Evolutionary conservation across 2,888 invertebrate species (phyloP).

Genomic region (Eupithecia vulgata): DNA sequence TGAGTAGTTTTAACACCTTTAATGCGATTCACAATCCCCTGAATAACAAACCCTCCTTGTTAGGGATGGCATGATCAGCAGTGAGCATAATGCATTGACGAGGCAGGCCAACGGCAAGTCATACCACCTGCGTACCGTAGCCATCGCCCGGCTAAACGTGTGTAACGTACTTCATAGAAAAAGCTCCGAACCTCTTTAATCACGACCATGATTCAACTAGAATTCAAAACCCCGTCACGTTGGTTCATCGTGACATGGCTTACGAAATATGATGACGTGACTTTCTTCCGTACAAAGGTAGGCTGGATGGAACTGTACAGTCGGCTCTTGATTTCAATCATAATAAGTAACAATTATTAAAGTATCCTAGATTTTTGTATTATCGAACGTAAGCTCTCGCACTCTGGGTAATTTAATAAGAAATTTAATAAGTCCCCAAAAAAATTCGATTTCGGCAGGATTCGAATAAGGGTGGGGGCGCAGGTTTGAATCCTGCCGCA

Average conservation of each 20-base stretch:
- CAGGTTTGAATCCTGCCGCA: too few relatives aligned
- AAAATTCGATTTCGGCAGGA: too few relatives aligned
- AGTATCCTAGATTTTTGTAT: too few relatives aligned
- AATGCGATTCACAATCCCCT: too few relatives aligned
- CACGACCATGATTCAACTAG: constrained; percentile 9
- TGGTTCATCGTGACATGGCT: constrained; percentile 35
- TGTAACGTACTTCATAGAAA: not conserved
- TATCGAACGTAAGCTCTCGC: too few relatives aligned
- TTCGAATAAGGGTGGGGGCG: too few relatives aligned
- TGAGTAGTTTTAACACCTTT: too few relatives aligned
- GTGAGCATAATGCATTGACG: not conserved
- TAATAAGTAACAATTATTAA: too few relatives aligned
- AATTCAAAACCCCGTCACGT: constrained; percentile 21
- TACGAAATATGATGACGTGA: constrained; percentile 42
- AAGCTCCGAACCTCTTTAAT: not conserved
- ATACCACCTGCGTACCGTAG: not conserved
- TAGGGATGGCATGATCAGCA: not conserved
- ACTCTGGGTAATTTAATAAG: too few relatives aligned
- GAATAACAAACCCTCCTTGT: too few relatives aligned
- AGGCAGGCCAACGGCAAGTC: not conserved
- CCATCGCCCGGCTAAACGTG: not conserved
- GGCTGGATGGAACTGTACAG: constrained; percentile 34
- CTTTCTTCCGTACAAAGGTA: constrained; percentile 36
- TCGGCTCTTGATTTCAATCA: not conserved
- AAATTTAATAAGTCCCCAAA: too few relatives aligned